These are phyloP conservation scores for Scyliorhinus canicula DNA, from an alignment of 2,797 vertebrate genomes.

Conservation along the genomic window DNA sequence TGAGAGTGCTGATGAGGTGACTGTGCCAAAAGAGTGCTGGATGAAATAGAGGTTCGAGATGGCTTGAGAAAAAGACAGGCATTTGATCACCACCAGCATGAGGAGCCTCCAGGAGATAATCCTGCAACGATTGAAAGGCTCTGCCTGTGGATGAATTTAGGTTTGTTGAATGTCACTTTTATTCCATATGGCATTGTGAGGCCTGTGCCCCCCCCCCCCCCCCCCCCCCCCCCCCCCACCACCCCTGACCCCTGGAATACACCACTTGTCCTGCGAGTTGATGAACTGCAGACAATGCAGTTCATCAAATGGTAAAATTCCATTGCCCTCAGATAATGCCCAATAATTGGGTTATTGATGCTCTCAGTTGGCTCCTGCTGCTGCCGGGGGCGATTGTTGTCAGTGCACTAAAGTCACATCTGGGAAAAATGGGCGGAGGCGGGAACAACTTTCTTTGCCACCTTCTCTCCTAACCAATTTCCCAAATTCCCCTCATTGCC, in stretches of 20 bases:
- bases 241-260: rapidly evolving
- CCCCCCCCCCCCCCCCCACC: too few species aligned
- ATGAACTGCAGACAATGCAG: not conserved
- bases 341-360: not conserved
- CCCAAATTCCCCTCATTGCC: too few species aligned
- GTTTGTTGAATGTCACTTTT: not conserved
- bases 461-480: too few species aligned
- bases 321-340: not conserved
- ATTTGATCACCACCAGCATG: not conserved
- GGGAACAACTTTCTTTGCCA: too few species aligned
- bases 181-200: not conserved
- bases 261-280: not conserved
- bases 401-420: too few species aligned
- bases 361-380: too few species aligned
- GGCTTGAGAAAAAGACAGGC: not conserved
- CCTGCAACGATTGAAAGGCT: not conserved
- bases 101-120: not conserved
- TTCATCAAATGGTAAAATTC: not conserved
- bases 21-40: not conserved
- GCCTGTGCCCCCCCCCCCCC: too few species aligned
- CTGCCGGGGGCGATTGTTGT: too few species aligned
- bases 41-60: not conserved
- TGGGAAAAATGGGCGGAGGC: too few species aligned
- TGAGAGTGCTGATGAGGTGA: not conserved
- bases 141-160: not conserved